Conservation (phyloP, 2,113 vertebrate genomes). For the Rhipidura dahli region DNA sequence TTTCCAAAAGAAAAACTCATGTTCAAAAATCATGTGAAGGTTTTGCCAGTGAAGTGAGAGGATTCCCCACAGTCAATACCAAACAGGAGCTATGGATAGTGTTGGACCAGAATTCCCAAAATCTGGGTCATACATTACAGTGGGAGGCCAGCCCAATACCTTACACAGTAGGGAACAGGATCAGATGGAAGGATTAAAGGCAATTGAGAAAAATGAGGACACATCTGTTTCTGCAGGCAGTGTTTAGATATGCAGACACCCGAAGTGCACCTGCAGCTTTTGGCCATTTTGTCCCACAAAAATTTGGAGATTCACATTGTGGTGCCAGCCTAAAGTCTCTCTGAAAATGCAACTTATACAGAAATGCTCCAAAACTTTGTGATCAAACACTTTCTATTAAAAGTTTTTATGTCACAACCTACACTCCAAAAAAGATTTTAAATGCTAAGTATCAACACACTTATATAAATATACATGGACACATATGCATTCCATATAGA, state of each 20-base stretch:
- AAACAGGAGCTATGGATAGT: background rate
- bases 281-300: background rate
- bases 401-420: background rate
- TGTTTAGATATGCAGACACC: background rate
- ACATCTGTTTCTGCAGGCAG: background rate
- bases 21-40: background rate
- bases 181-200: background rate
- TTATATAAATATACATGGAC: background rate
- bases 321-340: background rate
- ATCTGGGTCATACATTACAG: background rate
- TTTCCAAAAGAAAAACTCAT: background rate
- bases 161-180: background rate
- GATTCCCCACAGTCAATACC: background rate
- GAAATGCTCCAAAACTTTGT: background rate
- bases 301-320: background rate
- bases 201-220: background rate
- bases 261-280: background rate
- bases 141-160: background rate
- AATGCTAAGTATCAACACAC: fast-evolving
- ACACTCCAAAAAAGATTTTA: fast-evolving
- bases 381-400: background rate
- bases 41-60: background rate
- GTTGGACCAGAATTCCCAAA: background rate
- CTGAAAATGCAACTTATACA: background rate
- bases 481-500: background rate